Evolutionary conservation across 2,888 invertebrate genomes (phyloP).

Genomic region (Saturnia pavonia): DNA sequence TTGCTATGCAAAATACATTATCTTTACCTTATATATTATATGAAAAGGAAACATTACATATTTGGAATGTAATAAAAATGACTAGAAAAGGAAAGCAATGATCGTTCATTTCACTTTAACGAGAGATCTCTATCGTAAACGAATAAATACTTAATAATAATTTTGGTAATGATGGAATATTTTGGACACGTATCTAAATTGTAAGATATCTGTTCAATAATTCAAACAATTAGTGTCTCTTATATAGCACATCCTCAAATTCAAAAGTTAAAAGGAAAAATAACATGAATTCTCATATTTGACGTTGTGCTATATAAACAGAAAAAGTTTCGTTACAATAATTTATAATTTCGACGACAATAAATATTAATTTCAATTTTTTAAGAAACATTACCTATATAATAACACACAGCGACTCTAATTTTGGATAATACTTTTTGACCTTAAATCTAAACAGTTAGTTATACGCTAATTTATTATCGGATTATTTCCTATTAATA

Average conservation of each 20-base stretch:
- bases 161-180: conserved; percentile 38
- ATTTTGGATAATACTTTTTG: conserved; percentile 80
- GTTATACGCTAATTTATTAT: conserved; percentile 76
- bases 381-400: conserved; percentile 60
- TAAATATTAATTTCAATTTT: conserved; percentile 54
- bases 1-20: conserved; percentile 79
- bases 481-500: conserved; percentile 67
- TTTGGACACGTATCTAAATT: conserved; percentile 36
- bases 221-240: conserved; percentile 30
- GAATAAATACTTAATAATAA: conserved; percentile 35
- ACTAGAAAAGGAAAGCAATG: conserved; percentile 68
- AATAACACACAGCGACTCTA: conserved; percentile 78
- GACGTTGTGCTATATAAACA: conserved; percentile 44
- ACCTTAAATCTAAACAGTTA: conserved; percentile 69
- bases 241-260: conserved; percentile 51
- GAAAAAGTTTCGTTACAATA: conserved; percentile 39
- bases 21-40: conserved; percentile 58
- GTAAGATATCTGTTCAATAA: conserved; percentile 37
- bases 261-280: conserved; percentile 38
- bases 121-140: conserved; percentile 58
- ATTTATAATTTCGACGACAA: conserved; percentile 51
- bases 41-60: conserved; percentile 61
- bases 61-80: conserved; percentile 78
- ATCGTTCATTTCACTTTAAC: conserved; percentile 50
- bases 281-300: conserved; percentile 33